Conservation (phyloP, 1,140 invertebrate species). For the Aleiodes sp. region DNA sequence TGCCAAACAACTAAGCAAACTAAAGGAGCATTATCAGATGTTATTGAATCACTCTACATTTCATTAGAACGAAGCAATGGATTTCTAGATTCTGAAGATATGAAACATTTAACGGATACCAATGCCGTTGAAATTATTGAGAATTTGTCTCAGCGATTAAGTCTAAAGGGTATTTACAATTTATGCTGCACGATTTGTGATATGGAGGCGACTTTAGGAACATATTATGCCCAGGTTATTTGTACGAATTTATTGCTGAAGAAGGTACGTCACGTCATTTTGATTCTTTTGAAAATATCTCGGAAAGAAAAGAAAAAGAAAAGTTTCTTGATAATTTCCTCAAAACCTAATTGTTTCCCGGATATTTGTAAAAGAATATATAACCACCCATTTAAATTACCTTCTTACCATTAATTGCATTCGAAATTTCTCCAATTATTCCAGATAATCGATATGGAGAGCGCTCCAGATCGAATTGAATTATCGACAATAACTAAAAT, state of each 20-base stretch:
- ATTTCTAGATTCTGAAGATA: constrained; percentile 30
- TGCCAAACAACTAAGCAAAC: not conserved
- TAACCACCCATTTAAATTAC: not conserved
- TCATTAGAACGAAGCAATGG: constrained; percentile 24
- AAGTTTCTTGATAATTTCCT: no score
- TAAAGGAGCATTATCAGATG: not conserved
- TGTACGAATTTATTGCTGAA: constrained; percentile 43
- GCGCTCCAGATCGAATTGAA: constrained; percentile 41
- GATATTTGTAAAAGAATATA: not conserved
- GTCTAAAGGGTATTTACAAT: constrained; percentile 43
- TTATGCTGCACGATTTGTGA: constrained; percentile 42
- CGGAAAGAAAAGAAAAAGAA: no score
- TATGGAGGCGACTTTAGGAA: constrained; percentile 36
- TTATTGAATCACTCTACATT: constrained; percentile 26
- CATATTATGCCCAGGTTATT: constrained; percentile 39
- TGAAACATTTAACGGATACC: constrained; percentile 39
- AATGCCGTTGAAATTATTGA: constrained; percentile 36
- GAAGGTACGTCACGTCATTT: constrained; percentile 43
- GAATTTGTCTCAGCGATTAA: constrained; percentile 41
- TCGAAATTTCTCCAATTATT: constrained; percentile 17
- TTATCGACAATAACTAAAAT: constrained; percentile 38
- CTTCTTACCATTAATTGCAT: not conserved
- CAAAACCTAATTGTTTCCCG: no score
- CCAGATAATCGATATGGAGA: constrained; percentile 46
- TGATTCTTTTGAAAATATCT: not conserved